Base-by-base conservation (phyloP, 2,797 vertebrate species). In the Oreortyx pictus region DNA sequence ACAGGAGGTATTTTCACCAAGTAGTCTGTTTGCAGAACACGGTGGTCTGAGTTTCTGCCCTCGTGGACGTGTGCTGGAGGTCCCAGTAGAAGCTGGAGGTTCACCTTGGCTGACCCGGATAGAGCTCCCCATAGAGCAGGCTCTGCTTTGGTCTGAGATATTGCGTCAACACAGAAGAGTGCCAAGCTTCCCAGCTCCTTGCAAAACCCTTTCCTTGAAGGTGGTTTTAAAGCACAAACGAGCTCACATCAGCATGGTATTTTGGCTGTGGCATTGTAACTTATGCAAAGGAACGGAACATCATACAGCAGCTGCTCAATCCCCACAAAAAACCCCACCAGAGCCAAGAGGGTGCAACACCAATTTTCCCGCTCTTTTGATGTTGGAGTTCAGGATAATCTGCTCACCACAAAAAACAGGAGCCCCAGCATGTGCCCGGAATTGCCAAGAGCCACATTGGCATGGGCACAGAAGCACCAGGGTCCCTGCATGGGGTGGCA, bases 381-480 rank as follows among this genome's bases (percentile, higher is more conserved):
- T 3, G 6, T 7, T 12, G 60, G 9, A 90, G 84, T 61, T 88
- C 39, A 80, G 35, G n/a, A 71, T 47, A 83, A 73, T 11, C 29
- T 70, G 64, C 47, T 90, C 20, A n/a, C 18, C 14, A 60, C n/a
- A 65, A 93, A 93, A 76, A 77, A 14, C 24, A 52, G 14, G 46
- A 92, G 25, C 22, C 65, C 67, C 1, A 1, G 16, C 33, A 37
- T 14, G 10, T 10, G 29, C 41, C 9, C 86, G 4, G 11, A 14
- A 19, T 57, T 3, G 2, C 8, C 10, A 3, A 84, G 25, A 81
- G 72, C 50, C 50, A 52, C 0, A 0, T 1, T 11, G 6, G 23
- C 9, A 19, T 1, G 12, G 65, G n/a, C 33, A 72, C 41, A 54
- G 1, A 20, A 61, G 74, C 64, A 54, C 25, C 24, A 17, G 18